phyloP scores from a whole-genome alignment of 2,113 vertebrate genomes.

The Chunga burmeisteri region DNA sequence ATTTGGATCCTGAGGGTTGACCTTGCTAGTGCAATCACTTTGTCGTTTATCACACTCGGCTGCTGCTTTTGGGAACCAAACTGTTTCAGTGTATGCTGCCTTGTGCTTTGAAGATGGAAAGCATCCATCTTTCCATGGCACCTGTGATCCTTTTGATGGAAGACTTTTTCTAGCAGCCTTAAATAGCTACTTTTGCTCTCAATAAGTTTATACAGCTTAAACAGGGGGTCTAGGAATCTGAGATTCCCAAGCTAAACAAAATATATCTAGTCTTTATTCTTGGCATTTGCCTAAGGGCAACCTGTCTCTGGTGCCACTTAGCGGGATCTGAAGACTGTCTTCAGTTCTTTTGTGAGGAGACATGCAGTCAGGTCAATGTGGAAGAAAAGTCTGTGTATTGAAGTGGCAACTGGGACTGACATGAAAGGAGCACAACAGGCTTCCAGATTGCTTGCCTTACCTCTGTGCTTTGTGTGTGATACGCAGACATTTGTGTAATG shows the following conservation, averaged over 20 bases:
- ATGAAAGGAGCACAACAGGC: background rate
- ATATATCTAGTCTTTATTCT: background rate
- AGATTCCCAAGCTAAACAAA: background rate
- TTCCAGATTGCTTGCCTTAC: constrained; percentile 10
- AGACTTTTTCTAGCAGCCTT: background rate
- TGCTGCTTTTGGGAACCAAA: background rate
- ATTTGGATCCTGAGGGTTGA: background rate
- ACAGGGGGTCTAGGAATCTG: background rate
- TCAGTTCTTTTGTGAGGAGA: background rate
- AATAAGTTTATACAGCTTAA: background rate
- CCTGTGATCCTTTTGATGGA: background rate
- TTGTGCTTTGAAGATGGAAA: background rate
- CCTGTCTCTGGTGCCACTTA: background rate
- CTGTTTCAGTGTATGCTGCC: background rate
- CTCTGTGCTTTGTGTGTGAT: background rate
- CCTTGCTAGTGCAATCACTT: background rate
- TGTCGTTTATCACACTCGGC: background rate
- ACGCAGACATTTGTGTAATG: accelerated
- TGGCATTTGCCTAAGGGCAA: constrained; percentile 26
- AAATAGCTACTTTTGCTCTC: background rate
- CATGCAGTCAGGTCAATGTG: background rate
- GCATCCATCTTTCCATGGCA: background rate
- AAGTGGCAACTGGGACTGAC: background rate
- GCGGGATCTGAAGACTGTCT: background rate
- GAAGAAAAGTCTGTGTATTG: background rate